These are phyloP conservation scores for Ephialtes manifestator DNA, from an alignment of 2,888 invertebrate genomes.

Conservation along the genomic window DNA sequence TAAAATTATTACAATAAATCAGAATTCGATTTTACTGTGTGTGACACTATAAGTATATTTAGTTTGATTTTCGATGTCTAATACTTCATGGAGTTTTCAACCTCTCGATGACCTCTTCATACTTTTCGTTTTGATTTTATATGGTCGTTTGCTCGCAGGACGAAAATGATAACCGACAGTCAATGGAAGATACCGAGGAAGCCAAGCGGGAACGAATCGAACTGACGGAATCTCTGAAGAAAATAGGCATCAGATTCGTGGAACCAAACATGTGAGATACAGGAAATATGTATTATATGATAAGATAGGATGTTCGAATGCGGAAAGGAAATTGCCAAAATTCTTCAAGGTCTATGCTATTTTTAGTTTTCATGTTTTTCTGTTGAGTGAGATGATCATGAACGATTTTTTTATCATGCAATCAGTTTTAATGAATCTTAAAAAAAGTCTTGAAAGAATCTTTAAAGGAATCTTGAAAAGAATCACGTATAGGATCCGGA, in stretches of 20 bases:
- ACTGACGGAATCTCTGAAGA: slow-evolving; percentile 62
- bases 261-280: slow-evolving; percentile 68
- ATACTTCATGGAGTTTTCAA: neutral
- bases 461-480: too few species aligned
- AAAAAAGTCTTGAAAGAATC: too few species aligned
- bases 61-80: slow-evolving; percentile 6
- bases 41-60: neutral
- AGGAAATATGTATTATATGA: slow-evolving; percentile 13
- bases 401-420: too few species aligned
- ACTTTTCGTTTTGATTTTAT: slow-evolving; percentile 4
- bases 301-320: slow-evolving; percentile 3
- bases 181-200: slow-evolving; percentile 31
- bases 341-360: slow-evolving; percentile 12
- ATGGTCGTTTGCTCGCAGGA: slow-evolving; percentile 26
- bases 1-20: too few species aligned
- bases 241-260: slow-evolving; percentile 66
- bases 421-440: too few species aligned
- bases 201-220: slow-evolving; percentile 42
- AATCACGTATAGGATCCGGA: too few species aligned
- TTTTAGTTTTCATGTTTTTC: neutral
- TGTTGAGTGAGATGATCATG: neutral
- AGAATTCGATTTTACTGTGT: too few species aligned
- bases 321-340: neutral
- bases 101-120: slow-evolving; percentile 2
- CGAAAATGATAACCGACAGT: slow-evolving; percentile 32